Conservation (phyloP, 2,113 vertebrate species). For the Sapajus apella region DNA sequence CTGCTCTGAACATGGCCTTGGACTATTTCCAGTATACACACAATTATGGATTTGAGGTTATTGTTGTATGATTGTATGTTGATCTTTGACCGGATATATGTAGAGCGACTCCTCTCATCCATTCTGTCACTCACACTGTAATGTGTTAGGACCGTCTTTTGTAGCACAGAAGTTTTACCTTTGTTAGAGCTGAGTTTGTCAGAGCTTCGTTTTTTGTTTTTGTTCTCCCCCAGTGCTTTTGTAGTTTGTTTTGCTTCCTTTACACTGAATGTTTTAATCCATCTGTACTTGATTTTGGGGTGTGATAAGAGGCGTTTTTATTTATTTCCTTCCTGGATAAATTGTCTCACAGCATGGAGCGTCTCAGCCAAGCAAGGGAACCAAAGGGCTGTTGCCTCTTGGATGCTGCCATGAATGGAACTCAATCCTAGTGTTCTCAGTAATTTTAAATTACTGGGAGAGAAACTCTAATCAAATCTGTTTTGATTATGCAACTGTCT, state of each 20-base stretch:
- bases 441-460: not conserved
- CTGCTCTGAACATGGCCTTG: not conserved
- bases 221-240: not conserved
- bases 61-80: not conserved
- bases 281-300: not conserved
- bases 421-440: too few species aligned
- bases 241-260: not conserved
- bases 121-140: not conserved
- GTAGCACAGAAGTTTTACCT: not conserved
- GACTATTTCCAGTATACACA: not conserved
- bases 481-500: not conserved
- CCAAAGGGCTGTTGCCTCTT: not conserved
- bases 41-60: not conserved
- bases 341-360: not conserved
- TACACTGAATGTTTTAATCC: not conserved
- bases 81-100: not conserved
- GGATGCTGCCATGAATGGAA: not conserved
- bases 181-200: not conserved
- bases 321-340: not conserved
- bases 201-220: not conserved
- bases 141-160: not conserved
- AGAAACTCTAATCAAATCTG: not conserved
- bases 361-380: not conserved
- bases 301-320: not conserved
- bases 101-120: too few species aligned